Evolutionary conservation across 2,797 vertebrate genomes (phyloP).

Genomic region (Microctenopoma lineatum): DNA sequence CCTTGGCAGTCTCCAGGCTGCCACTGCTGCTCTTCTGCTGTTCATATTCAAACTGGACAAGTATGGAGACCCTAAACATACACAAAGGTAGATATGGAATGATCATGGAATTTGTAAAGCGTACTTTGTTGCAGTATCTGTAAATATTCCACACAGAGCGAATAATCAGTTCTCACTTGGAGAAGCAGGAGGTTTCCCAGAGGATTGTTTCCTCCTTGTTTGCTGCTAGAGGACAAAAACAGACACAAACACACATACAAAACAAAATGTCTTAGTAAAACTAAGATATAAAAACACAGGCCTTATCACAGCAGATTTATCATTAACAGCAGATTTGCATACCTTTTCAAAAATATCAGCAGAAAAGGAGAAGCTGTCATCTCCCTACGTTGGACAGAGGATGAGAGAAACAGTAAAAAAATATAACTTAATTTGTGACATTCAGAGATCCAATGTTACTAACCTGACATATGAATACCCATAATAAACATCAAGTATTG

Average conservation of each 20-base stretch:
- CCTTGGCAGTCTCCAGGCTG: slow-evolving; percentile 83
- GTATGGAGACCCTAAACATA: slow-evolving; percentile 89
- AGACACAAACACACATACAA: not conserved
- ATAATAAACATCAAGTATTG: too few species aligned
- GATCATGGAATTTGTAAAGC: not conserved
- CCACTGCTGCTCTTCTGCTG: slow-evolving; percentile 79
- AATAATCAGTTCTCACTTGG: slow-evolving; percentile 84
- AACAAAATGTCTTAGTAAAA: not conserved
- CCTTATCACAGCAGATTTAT: too few species aligned
- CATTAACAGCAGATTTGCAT: slow-evolving; percentile 6
- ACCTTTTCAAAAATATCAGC: slow-evolving; percentile 78
- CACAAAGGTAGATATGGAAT: slow-evolving; percentile 6
- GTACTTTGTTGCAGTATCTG: not conserved
- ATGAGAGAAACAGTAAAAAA: not conserved
- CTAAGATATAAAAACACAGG: not conserved
- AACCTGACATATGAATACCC: too few species aligned
- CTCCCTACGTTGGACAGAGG: slow-evolving; percentile 52
- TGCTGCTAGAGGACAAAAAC: slow-evolving; percentile 76
- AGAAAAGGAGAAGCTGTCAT: slow-evolving; percentile 74
- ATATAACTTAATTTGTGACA: not conserved
- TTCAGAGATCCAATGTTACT: too few species aligned
- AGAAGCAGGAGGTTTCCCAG: slow-evolving; percentile 83
- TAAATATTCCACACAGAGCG: not conserved
- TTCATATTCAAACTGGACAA: slow-evolving; percentile 83
- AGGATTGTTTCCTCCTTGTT: slow-evolving; percentile 80